Conservation (phyloP, 1,140 invertebrate species). For the Ips typographus region DNA sequence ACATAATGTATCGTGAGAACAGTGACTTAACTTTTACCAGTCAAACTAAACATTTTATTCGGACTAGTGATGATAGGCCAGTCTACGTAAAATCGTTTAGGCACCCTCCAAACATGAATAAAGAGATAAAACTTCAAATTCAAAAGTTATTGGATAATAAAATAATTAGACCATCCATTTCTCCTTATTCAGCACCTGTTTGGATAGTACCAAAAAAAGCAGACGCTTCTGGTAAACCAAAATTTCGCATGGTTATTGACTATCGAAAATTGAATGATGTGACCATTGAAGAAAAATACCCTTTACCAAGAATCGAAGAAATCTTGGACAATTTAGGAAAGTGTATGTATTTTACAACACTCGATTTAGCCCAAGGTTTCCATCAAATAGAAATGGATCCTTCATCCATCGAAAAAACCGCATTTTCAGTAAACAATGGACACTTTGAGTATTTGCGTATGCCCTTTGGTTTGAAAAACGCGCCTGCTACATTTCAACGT, state of each 20-base stretch:
- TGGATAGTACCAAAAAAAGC: conserved; percentile 50
- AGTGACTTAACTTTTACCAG: conserved; percentile 20
- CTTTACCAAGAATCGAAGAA: conserved; percentile 57
- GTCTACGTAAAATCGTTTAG: background rate
- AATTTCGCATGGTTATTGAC: conserved; percentile 52
- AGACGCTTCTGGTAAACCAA: conserved; percentile 45
- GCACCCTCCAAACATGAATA: too few relatives aligned
- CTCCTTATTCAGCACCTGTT: conserved; percentile 45
- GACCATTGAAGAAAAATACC: conserved; percentile 54
- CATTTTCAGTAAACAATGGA: conserved; percentile 50
- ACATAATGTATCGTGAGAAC: conserved; percentile 20
- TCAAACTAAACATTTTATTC: conserved; percentile 22
- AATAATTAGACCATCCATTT: conserved; percentile 45
- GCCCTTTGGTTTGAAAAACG: conserved; percentile 53
- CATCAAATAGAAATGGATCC: conserved; percentile 54
- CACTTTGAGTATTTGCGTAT: conserved; percentile 52
- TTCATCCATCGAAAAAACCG: conserved; percentile 53
- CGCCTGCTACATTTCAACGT: conserved; percentile 54
- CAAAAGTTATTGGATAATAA: conserved; percentile 41
- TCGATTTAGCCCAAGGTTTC: conserved; percentile 56
- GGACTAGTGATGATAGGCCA: conserved; percentile 12
- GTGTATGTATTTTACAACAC: conserved; percentile 53
- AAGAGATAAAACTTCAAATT: conserved; percentile 10
- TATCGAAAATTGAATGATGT: conserved; percentile 53
- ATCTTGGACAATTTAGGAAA: conserved; percentile 54